A percentile compares a stretch with the other conserved stretches of the same genome.
Evolutionary conservation across 1,140 invertebrate species (phyloP).

Genomic region (Zaprionus ghesquierei): DNA sequence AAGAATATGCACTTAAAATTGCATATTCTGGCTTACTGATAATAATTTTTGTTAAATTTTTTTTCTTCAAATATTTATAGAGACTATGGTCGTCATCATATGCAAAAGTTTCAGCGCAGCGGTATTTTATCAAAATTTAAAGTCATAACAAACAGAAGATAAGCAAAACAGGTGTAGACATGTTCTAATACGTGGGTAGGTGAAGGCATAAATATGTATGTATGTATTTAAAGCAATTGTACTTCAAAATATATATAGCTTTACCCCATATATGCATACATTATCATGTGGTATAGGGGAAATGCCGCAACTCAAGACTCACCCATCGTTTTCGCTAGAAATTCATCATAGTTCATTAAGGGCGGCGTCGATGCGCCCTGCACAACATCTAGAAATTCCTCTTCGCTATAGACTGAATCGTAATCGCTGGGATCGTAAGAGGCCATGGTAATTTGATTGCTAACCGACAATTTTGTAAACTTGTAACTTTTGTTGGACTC

Average conservation of each 20-base stretch:
- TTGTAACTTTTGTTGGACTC: neutral
- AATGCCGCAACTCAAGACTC: slow-evolving; percentile 16
- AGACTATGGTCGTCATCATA: slow-evolving; percentile 7
- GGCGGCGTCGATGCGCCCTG: slow-evolving; percentile 55
- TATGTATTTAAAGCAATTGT: neutral
- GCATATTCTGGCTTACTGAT: too few relatives aligned
- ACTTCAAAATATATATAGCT: neutral
- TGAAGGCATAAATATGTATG: neutral
- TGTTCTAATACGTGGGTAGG: slow-evolving; percentile 10
- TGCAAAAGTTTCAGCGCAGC: slow-evolving; percentile 48
- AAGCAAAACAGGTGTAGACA: slow-evolving; percentile 53
- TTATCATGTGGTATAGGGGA: neutral
- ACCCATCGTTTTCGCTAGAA: slow-evolving; percentile 66
- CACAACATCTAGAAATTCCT: slow-evolving; percentile 51
- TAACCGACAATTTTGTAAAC: neutral
- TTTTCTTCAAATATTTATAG: neutral
- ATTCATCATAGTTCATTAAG: slow-evolving; percentile 68
- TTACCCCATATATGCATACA: neutral
- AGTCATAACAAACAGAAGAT: slow-evolving; percentile 65
- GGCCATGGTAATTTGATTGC: neutral
- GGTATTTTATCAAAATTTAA: slow-evolving; percentile 65
- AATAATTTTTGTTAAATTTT: neutral
- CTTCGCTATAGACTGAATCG: slow-evolving; percentile 63
- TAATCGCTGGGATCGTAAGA: slow-evolving; percentile 71
- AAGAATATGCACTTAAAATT: too few relatives aligned